Conservation (phyloP, 2,797 vertebrate genomes). For the Neopelma chrysocephalum region DNA sequence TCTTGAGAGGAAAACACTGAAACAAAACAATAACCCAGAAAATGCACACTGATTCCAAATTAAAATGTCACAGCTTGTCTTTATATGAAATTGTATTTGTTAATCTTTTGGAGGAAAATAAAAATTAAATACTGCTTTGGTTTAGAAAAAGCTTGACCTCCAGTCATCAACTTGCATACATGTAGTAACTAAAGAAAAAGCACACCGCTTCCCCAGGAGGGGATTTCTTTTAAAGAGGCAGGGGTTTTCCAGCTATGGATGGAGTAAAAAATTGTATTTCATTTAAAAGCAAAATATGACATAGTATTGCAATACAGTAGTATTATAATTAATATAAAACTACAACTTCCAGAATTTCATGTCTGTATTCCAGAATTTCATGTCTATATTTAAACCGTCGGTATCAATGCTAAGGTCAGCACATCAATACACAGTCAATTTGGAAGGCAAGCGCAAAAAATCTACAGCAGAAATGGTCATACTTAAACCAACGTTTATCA, state of each 20-base stretch:
- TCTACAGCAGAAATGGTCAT: background rate
- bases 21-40: background rate
- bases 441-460: background rate
- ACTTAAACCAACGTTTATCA: background rate
- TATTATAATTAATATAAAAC: background rate
- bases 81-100: background rate
- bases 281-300: background rate
- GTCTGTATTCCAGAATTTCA: background rate
- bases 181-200: background rate
- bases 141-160: background rate
- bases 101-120: constrained; percentile 4
- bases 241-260: background rate
- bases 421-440: background rate
- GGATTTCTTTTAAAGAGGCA: background rate
- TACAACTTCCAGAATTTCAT: background rate
- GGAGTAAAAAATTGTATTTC: background rate
- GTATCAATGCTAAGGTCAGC: background rate
- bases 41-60: background rate
- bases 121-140: constrained; percentile 6
- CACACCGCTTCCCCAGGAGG: background rate
- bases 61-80: background rate
- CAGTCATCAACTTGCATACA: background rate
- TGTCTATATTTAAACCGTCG: background rate
- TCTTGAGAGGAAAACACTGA: background rate
- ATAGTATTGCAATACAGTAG: background rate